phyloP scores from a whole-genome alignment of 2,888 invertebrate genomes.

The Cephus spinipes region DNA sequence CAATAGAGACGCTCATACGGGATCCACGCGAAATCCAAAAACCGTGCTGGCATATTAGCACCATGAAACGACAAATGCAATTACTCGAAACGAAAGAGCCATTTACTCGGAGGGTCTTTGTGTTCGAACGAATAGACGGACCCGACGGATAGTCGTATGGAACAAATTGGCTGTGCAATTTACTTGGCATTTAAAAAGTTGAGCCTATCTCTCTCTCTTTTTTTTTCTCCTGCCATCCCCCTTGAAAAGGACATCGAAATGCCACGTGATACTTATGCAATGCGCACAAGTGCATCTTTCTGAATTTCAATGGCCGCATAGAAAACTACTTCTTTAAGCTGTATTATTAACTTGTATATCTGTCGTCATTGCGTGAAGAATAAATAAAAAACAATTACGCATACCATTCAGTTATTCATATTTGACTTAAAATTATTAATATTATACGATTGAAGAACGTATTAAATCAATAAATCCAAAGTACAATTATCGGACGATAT shows the following conservation, averaged over 20 bases:
- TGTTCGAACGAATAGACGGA: background rate
- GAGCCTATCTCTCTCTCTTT: constrained; percentile 12
- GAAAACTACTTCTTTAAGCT: background rate
- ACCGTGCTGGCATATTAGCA: background rate
- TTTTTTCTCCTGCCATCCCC: constrained; percentile 20
- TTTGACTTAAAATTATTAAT: too few relatives aligned
- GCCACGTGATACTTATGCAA: background rate
- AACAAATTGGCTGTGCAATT: background rate
- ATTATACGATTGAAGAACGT: too few relatives aligned
- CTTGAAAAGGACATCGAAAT: background rate
- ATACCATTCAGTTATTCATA: background rate
- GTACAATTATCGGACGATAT: background rate
- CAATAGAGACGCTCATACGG: background rate
- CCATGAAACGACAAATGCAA: background rate
- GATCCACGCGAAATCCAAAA: background rate
- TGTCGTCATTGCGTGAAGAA: background rate
- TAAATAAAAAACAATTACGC: background rate
- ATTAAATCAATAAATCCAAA: background rate
- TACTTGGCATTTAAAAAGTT: constrained; percentile 12
- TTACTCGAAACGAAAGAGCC: background rate
- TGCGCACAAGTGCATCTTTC: background rate
- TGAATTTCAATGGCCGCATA: background rate
- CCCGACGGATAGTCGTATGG: background rate
- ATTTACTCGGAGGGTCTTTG: background rate
- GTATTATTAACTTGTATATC: background rate